Evolutionary conservation across 2,797 vertebrate genomes (phyloP), one percentile per base, ranked within the genome.

Genomic region (Poeciliopsis turneri): DNA sequence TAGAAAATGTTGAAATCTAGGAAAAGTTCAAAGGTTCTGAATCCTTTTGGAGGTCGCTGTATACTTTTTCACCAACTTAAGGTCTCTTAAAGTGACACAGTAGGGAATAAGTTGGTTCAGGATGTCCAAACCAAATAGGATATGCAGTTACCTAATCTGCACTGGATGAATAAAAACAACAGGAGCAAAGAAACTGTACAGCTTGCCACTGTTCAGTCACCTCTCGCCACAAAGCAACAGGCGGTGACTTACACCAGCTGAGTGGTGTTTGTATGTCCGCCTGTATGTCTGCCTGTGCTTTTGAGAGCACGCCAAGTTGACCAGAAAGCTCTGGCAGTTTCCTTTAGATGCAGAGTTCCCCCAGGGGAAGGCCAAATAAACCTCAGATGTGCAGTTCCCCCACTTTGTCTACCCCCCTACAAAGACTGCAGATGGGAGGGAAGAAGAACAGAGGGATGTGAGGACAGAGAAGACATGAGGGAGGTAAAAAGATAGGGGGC

Each of bases 321-420:
- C 87, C 89, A 92, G 81, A 94, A 89, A 95, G 87, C 78, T 77
- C 87, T 92, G 91, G 89, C 91, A 92, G 92, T 92, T 92, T 93
- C 91, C 90, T 92, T 88, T 86, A 93, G 92, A 93, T 92, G 77
- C 88, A 88, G 88, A 92, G 88, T 89, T 76, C 92, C 92, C 93
- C 89, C 73, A 87, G 86, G 86, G 91, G 82, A 77, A 83, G 77
- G 28, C 85, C 84, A 95, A 95, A 95, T 94, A 94, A 94, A 93
- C 88, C 90, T 95, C 94, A 95, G 92, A 95, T 95, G 94, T 94
- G 90, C 82, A 86, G 79, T 82, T 61, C 64, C 79, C 79, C 80
- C 78, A 23, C 39, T 53, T 80, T 64, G 43, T 59, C 76, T 43
- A 72, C 25, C 59, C 66, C 36, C 57, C 36, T 53, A 78, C 73